Base-by-base conservation (phyloP, 2,888 invertebrate genomes). In the Pollenia griseotomentosa region DNA sequence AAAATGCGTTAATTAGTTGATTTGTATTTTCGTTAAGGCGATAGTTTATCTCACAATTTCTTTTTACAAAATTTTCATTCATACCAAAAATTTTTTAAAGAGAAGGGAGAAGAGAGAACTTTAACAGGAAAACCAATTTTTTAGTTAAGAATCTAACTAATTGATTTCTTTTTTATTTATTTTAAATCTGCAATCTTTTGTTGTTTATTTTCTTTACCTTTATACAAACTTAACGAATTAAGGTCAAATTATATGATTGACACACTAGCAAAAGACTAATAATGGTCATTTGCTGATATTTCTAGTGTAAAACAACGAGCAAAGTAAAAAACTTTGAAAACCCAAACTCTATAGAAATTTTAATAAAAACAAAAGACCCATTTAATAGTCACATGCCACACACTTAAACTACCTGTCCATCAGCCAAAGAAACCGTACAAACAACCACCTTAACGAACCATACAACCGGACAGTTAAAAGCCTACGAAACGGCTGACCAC, bases 401-500 rank as follows among this genome's bases (percentile, higher is more conserved):
- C 48, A 48, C n/a, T 61, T 48, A 61, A 46, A 14, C 33, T 48
- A 59, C 61, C 61, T 74, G 19, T 11, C 63, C n/a, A 65, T 46
- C 14, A 19, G 19, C 33, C 9, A 53, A 57, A 42, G 8, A 33
- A 66, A 70, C 51, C 16, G 63, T 63, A 61, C 14, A 63, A 75
- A 65, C 23, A 23, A 23, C 23, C 23, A 23, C 23, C 23, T 23
- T 2, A 79, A 79, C 51, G 8, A 61, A 61, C n/a, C n/a, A 59
- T 10, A 71, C 12, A 63, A 71, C 44, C 53, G 16, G 48, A 66
- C 68, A 79, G 51, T 14, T 61, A 79, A 79, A 78, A 48, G 66
- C 46, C 46, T 46, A 16, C 46, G 9, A 46, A 73, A 73, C 19
- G 33, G 40, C 11, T 57, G 23, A 53, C 73, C 66, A 48, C 10